Conservation (phyloP, 2,888 invertebrate species). For the Drosophila limbata region DNA sequence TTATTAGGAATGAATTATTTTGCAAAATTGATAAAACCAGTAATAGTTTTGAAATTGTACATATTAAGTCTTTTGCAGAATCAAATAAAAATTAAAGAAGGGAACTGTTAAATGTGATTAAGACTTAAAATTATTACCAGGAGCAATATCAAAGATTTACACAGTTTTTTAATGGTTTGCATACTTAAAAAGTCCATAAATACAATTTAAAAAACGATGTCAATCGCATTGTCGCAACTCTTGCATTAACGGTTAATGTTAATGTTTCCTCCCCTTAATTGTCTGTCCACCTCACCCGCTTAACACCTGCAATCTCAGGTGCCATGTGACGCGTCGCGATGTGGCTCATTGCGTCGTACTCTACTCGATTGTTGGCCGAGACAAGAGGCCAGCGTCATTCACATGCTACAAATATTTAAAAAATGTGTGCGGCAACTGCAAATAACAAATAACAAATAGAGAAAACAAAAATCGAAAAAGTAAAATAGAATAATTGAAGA, state of each 20-base stretch:
- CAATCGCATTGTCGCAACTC: conserved; percentile 3
- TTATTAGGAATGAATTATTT: too few species aligned
- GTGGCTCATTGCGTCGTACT: conserved; percentile 15
- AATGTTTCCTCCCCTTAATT: not conserved
- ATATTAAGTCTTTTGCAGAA: not conserved
- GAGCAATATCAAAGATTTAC: not conserved
- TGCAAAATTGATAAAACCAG: too few species aligned
- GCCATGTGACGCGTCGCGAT: conserved; percentile 42
- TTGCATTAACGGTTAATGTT: not conserved
- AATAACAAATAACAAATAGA: conserved; percentile 14
- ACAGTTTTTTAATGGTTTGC: not conserved
- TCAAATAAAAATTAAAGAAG: not conserved
- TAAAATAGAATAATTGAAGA: conserved; percentile 5
- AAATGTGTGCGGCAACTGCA: conserved; percentile 61
- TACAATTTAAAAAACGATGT: conserved; percentile 5
- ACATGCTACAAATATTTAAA: conserved; percentile 66
- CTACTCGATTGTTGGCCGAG: conserved; percentile 33
- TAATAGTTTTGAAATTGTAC: not conserved
- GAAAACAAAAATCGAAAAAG: conserved; percentile 9
- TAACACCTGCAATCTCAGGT: conserved; percentile 35
- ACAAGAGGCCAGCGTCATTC: conserved; percentile 36
- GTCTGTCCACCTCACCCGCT: conserved; percentile 10
- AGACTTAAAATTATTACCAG: not conserved
- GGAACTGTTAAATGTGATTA: not conserved
- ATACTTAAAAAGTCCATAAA: not conserved